phyloP scores from a whole-genome alignment of 2,888 invertebrate species.

The Eristalis pertinax region DNA sequence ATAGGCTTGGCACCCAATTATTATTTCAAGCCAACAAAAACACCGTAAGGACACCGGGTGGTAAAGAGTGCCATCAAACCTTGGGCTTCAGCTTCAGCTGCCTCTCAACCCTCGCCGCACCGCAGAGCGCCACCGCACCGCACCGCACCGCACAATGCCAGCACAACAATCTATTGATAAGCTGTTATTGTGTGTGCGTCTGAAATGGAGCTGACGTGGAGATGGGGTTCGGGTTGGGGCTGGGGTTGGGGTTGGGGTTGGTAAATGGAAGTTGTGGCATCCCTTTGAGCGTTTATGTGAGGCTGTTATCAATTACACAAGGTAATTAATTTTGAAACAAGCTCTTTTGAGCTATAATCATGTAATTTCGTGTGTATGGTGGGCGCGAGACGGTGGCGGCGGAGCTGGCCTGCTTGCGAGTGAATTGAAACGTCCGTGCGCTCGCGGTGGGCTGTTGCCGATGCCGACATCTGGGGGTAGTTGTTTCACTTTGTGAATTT shows the following conservation, averaged over 20 bases:
- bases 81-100: constrained; percentile 7
- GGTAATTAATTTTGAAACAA: constrained; percentile 73
- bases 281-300: constrained; percentile 72
- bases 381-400: constrained; percentile 36
- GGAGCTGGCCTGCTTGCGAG: constrained; percentile 1
- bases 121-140: background rate
- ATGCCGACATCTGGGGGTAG: constrained; percentile 13
- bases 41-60: constrained; percentile 43
- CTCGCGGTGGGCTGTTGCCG: background rate
- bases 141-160: constrained; percentile 55
- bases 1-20: constrained; percentile 47
- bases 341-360: constrained; percentile 70
- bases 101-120: background rate
- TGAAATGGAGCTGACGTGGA: background rate
- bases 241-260: background rate
- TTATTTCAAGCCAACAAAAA: constrained; percentile 55
- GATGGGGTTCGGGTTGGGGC: background rate
- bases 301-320: constrained; percentile 72
- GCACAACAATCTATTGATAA: constrained; percentile 62
- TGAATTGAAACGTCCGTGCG: background rate
- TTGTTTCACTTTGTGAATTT: constrained; percentile 69
- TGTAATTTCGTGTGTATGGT: constrained; percentile 71
- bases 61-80: constrained; percentile 20
- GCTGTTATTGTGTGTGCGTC: constrained; percentile 46
- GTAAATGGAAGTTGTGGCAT: constrained; percentile 53